Percentiles rank a stretch among this genome's conserved stretches.
Evolutionary conservation across 2,888 invertebrate species (phyloP).

Genomic region (Deilephila elpenor): DNA sequence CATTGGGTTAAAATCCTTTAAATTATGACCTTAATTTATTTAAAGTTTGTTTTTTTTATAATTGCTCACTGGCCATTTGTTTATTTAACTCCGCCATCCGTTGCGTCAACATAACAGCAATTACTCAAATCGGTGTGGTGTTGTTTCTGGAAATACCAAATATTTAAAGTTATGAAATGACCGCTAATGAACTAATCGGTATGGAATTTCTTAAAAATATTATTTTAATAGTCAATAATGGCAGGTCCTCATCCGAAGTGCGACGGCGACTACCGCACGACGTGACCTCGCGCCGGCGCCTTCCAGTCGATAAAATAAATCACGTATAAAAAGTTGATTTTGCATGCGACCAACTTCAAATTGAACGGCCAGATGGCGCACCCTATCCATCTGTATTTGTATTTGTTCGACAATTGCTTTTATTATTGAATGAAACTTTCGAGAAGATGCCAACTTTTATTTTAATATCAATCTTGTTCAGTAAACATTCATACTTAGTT

Average conservation of each 20-base stretch:
- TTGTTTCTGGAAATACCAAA: not conserved
- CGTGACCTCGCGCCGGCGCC: slow-evolving; percentile 48
- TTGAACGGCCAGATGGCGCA: slow-evolving; percentile 23
- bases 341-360: slow-evolving; percentile 25
- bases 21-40: not conserved
- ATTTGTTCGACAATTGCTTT: slow-evolving; percentile 20
- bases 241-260: slow-evolving; percentile 9
- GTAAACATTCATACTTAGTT: slow-evolving; percentile 6
- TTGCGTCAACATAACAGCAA: no score
- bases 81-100: no score
- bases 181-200: not conserved
- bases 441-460: not conserved
- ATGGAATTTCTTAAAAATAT: not conserved
- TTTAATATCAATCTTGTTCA: not conserved
- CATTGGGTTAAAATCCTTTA: not conserved
- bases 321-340: slow-evolving; percentile 31
- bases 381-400: slow-evolving; percentile 18
- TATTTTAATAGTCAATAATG: slow-evolving; percentile 10
- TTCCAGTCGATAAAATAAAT: slow-evolving; percentile 38
- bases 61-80: no score
- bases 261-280: slow-evolving; percentile 26
- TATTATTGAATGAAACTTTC: not conserved
- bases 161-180: not conserved
- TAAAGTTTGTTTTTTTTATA: no score
- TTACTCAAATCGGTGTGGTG: no score